A percentile compares a stretch with the other conserved stretches of the same genome.
phyloP scores from a whole-genome alignment of 2,113 vertebrate species.

The Puma concolor region DNA sequence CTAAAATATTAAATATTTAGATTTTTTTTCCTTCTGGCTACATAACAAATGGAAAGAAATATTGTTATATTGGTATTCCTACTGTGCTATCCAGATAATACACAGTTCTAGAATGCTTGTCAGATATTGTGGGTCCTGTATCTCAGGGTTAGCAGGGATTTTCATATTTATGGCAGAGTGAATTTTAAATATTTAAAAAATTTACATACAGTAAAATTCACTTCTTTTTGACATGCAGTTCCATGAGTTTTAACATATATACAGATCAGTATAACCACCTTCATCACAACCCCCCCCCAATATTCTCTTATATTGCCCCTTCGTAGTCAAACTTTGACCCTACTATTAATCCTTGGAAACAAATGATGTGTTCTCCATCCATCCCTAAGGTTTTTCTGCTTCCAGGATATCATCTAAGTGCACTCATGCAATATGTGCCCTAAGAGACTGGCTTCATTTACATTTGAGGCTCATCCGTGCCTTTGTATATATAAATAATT shows the following conservation, averaged over 20 bases:
- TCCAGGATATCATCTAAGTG: not conserved
- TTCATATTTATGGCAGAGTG: not conserved
- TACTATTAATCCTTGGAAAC: not conserved
- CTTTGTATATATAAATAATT: not conserved
- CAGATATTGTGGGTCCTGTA: not conserved
- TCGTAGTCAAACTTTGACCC: not conserved
- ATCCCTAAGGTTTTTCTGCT: not conserved
- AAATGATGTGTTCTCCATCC: not conserved
- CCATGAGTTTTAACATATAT: not conserved
- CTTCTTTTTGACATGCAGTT: not conserved
- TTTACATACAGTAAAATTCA: not conserved
- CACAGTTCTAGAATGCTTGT: not conserved
- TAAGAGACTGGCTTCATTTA: not conserved
- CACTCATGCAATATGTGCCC: no score
- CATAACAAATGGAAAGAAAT: not conserved
- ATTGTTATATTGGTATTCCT: not conserved
- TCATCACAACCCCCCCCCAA: no score
- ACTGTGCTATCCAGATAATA: not conserved
- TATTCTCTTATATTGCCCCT: not conserved
- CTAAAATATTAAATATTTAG: not conserved
- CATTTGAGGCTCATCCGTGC: not conserved
- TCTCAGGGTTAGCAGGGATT: not conserved
- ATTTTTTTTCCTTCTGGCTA: not conserved
- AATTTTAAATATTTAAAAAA: not conserved
- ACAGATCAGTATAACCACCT: not conserved